Evolutionary conservation across 2,113 vertebrate genomes (phyloP).

Genomic region (Cyprinodon tularosa): DNA sequence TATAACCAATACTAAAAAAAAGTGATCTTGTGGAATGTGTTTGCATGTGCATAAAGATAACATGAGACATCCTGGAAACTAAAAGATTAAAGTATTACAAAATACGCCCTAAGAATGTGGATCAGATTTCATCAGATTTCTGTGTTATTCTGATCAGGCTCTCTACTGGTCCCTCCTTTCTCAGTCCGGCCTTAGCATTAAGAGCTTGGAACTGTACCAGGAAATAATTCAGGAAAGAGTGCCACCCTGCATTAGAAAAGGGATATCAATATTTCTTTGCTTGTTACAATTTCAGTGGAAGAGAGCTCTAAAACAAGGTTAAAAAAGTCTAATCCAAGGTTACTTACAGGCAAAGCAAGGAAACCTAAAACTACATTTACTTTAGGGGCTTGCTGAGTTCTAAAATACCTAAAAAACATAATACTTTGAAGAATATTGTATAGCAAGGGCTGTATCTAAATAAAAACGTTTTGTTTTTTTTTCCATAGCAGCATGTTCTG

Average conservation of each 20-base stretch:
- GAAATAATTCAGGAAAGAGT: background rate
- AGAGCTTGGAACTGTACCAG: background rate
- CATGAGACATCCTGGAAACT: background rate
- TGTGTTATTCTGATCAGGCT: background rate
- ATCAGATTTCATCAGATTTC: background rate
- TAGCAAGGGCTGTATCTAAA: background rate
- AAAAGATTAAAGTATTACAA: background rate
- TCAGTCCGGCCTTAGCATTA: background rate
- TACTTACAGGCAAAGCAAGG: background rate
- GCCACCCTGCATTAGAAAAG: background rate
- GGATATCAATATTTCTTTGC: background rate
- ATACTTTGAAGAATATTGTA: background rate
- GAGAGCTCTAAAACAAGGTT: background rate
- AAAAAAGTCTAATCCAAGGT: background rate
- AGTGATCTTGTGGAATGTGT: background rate
- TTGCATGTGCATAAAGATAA: background rate
- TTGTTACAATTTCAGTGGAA: background rate
- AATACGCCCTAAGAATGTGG: background rate
- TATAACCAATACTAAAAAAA: too few relatives aligned
- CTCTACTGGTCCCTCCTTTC: background rate
- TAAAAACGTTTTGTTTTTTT: background rate
- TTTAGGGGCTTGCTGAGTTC: background rate
- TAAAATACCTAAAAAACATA: background rate
- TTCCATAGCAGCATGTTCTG: background rate
- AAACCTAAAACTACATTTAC: background rate